Evolutionary conservation across 2,888 invertebrate species (phyloP), one percentile per base, ranked within the genome.

Genomic region (Ferrisia virgata): DNA sequence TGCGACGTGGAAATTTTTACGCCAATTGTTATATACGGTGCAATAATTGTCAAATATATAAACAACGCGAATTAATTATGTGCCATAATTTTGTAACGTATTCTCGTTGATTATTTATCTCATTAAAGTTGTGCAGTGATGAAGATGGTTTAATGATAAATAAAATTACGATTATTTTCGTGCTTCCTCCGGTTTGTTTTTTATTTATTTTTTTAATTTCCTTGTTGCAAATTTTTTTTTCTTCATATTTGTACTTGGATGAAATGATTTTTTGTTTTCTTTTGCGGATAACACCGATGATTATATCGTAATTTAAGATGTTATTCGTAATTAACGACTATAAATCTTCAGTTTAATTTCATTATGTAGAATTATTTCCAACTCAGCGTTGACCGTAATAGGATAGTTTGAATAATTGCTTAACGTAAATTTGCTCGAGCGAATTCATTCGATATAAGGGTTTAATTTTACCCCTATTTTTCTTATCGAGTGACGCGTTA

Each of bases 401-500:
- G 72, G 72, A 72, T 33, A 25, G 15, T 33, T 33, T 33, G 72
- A 72, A 72, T 72, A 72, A 72, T 72, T 33, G 33, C 33, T 15
- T 8, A 33, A 72, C n/a, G 72, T 33, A 33, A 72, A 72, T 72
- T 72, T 33, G n/a, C 33, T 72, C 72, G 33, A 72, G 72, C n/a
- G 72, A 72, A 72, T 33, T 72, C 72, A 72, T 72, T 15, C 33
- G 31, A 31, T 72, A 72, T 33, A 33, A 72, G 36, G 72, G 72
- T 33, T 33, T 33, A 9, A 72, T 18, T 33, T 72, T 25, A 33
- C 72, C 33, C 31, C 9, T 72, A 31, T 72, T 72, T 33, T 72
- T 72, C 72, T 31, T 72, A 72, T 72, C 72, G 72, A 72, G 13
- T 33, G 72, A 33, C 72, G 72, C 72, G 33, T 72, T 72, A 72